Conservation (phyloP, 2,888 invertebrate species). For the Lottia scabra region DNA sequence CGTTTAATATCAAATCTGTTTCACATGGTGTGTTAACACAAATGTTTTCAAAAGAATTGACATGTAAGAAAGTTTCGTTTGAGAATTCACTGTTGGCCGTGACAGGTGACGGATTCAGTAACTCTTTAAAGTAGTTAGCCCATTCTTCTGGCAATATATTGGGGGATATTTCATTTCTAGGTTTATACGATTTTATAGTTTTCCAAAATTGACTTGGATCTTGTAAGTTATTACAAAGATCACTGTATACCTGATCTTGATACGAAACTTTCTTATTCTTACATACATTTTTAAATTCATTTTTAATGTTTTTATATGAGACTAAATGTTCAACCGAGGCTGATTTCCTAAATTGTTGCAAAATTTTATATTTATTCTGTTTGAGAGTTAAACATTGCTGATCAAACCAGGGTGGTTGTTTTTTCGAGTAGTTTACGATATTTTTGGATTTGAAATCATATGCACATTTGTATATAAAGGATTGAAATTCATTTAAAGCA, state of each 20-base stretch:
- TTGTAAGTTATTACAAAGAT: not conserved
- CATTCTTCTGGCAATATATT: no score
- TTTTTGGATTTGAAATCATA: not conserved
- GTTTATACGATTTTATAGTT: not conserved
- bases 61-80: no score
- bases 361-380: not conserved
- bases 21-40: no score
- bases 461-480: not conserved
- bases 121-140: no score
- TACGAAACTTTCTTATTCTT: not conserved
- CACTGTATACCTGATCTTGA: not conserved
- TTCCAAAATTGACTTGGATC: not conserved
- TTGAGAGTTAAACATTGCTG: not conserved
- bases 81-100: no score
- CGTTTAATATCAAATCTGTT: no score
- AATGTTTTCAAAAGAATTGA: no score
- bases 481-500: not conserved
- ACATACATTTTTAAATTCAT: not conserved
- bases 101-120: no score
- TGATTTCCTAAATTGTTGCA: not conserved
- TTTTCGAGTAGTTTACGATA: not conserved
- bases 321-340: not conserved
- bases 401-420: not conserved
- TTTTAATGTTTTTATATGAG: not conserved
- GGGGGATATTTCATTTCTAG: not conserved